A percentile compares a stretch with the other conserved stretches of the same genome.
Conservation (phyloP, 2,113 vertebrate species). For the Tautogolabrus adspersus region DNA sequence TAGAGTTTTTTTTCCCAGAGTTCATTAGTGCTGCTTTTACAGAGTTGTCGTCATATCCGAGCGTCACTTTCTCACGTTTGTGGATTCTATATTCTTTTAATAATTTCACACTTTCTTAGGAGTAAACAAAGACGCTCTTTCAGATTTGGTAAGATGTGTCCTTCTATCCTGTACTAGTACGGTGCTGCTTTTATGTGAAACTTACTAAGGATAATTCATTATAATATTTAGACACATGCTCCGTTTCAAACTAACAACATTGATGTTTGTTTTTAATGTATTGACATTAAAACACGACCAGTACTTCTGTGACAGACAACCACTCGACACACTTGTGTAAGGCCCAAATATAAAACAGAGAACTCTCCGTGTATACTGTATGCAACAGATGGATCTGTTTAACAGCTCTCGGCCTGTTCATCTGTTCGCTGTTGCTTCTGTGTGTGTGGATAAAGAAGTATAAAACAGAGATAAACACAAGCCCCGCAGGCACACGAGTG, state of each 20-base stretch:
- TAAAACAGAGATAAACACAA: conserved; percentile 48
- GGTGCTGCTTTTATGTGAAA: too few species aligned
- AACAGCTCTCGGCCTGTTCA: conserved; percentile 45
- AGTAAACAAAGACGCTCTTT: too few species aligned
- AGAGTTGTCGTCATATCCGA: too few species aligned
- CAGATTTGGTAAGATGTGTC: too few species aligned
- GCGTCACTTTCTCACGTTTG: too few species aligned
- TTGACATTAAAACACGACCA: background rate
- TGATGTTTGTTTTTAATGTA: background rate
- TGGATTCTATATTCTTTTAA: too few species aligned
- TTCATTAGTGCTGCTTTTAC: too few species aligned
- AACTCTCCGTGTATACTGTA: background rate
- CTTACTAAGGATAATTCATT: too few species aligned
- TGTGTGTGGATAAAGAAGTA: conserved; percentile 36
- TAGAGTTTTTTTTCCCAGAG: too few species aligned
- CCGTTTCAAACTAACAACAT: background rate
- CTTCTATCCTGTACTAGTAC: too few species aligned
- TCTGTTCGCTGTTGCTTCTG: conserved; percentile 29
- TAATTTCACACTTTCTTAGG: too few species aligned
- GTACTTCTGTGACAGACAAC: background rate
- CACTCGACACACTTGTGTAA: conserved; percentile 27
- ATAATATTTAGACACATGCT: too few species aligned
- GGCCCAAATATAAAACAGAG: conserved; percentile 25
- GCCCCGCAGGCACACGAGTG: conserved; percentile 31
- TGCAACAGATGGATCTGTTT: conserved; percentile 57